Evolutionary conservation across 1,140 invertebrate species (phyloP), one percentile per base, ranked within the genome.

Genomic region (Delia radicum): DNA sequence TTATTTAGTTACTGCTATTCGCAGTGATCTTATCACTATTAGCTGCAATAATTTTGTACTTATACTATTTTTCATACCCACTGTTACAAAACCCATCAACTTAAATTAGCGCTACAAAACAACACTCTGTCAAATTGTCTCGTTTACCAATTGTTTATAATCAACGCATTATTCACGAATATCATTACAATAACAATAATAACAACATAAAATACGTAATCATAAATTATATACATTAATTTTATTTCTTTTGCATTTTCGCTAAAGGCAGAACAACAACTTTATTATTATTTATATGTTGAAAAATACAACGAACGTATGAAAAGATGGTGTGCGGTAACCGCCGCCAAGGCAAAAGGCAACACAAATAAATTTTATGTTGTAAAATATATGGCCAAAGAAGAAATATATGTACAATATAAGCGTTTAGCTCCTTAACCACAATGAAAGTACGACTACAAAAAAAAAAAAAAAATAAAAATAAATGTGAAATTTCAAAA

Each of bases 121-220:
- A 55, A 55, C 76, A 77, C 76, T 75, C 76, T 74, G 73, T 77
- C 76, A 77, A 77, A 77, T 75, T 77, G 76, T 77, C 76, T 77
- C 76, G 76, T 77, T 77, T 77, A 73, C 76, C 76, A 77, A 77
- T 77, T 77, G 76, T 77, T 77, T 77, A 77, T 77, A 77, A 77
- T 77, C 76, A 77, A 77, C 76, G 74, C 76, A 77, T 77, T 77
- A 77, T 73, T 77, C 76, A 77, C 55, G 69, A 73, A 55, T 75
- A 63, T 75, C 72, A 69, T 74, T 55, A 65, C 62, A 65, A 72
- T 62, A 74, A 73, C 42, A 63, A 73, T 76, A 76, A 73, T 46
- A 48, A 61, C 71, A 71, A 76, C 62, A 42, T 33, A 61, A 63
- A 24, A 33, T 65, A 42, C 31, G 73, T 33, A 63, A 37, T 62